Conservation (phyloP, 2,797 vertebrate species). For the Erethizon dorsatum region DNA sequence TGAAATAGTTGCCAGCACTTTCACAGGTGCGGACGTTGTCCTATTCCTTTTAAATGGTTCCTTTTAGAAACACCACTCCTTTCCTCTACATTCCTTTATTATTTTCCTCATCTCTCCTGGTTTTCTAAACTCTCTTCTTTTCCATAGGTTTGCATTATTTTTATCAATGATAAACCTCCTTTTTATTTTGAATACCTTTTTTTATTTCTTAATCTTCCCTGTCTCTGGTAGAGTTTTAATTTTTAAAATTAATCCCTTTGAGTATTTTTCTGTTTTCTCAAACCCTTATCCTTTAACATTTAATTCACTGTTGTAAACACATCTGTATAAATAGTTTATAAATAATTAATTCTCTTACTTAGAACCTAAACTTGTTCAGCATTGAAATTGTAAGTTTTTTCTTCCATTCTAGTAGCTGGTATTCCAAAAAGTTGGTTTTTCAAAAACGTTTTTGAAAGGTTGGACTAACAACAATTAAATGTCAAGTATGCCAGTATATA, state of each 20-base stretch:
- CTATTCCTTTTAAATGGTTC: background rate
- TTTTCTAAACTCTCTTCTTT: background rate
- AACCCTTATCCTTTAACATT: background rate
- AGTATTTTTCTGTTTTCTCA: background rate
- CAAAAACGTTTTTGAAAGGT: background rate
- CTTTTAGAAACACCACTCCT: background rate
- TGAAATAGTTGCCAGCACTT: background rate
- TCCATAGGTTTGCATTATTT: background rate
- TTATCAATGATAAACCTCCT: background rate
- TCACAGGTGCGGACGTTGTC: background rate
- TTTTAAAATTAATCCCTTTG: slow-evolving; percentile 32
- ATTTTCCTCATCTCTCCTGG: background rate
- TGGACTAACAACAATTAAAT: background rate
- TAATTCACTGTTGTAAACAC: slow-evolving; percentile 12
- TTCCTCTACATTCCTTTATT: background rate
- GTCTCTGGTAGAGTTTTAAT: background rate
- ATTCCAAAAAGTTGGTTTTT: slow-evolving; percentile 11
- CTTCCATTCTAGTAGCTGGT: background rate
- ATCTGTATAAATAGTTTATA: background rate
- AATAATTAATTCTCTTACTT: slow-evolving; percentile 14
- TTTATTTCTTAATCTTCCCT: background rate
- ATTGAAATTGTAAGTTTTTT: slow-evolving; percentile 21
- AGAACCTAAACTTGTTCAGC: background rate
- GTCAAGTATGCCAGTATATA: background rate
- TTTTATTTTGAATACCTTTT: background rate